These are phyloP conservation scores for Melanerpes aurifrons DNA, from an alignment of 2,113 vertebrate species.

Conservation along the genomic window DNA sequence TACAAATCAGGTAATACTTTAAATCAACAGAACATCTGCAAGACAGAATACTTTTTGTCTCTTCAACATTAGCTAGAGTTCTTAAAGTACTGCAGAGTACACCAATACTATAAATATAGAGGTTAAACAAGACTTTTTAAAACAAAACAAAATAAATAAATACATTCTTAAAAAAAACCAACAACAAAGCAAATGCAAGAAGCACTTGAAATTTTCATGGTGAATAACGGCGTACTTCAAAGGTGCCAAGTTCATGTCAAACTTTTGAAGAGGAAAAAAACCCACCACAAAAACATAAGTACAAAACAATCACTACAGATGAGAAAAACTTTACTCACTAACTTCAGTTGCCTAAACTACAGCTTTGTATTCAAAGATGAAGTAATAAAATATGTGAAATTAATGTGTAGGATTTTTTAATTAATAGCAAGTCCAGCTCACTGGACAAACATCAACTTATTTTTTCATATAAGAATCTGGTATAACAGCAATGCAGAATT, in stretches of 20 bases:
- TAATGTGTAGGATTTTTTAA: fast-evolving
- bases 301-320: background rate
- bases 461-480: no score
- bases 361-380: background rate
- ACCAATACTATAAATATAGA: background rate
- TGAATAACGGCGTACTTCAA: background rate
- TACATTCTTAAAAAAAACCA: no score
- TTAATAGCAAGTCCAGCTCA: background rate
- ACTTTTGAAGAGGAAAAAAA: background rate
- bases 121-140: background rate
- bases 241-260: background rate
- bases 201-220: background rate
- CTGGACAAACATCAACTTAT: background rate
- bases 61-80: background rate
- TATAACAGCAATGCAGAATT: background rate
- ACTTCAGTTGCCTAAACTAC: background rate
- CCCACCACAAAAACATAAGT: fast-evolving
- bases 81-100: background rate
- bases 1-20: background rate
- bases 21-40: background rate
- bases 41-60: background rate
- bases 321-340: background rate
- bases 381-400: background rate
- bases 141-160: background rate
- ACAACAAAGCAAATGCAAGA: background rate